Conservation (phyloP, 2,113 vertebrate genomes). For the Odocoileus virginianus region DNA sequence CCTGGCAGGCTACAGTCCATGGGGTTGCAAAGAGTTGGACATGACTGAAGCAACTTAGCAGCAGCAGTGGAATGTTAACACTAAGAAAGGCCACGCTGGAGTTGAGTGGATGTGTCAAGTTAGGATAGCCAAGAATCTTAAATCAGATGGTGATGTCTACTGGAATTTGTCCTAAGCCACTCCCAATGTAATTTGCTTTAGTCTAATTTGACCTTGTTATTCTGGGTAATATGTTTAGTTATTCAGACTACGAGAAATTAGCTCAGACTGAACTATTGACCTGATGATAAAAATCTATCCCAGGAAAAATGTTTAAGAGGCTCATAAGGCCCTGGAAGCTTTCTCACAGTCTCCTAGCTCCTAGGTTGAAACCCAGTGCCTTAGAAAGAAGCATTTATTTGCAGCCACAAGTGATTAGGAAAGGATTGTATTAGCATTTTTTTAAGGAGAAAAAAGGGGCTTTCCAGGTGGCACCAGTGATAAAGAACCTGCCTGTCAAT, state of each 20-base stretch:
- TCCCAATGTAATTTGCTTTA: not conserved
- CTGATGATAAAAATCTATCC: not conserved
- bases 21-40: not conserved
- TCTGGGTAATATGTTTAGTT: not conserved
- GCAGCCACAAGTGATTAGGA: not conserved
- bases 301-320: not conserved
- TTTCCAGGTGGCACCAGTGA: not conserved
- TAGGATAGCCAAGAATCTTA: not conserved
- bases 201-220: not conserved
- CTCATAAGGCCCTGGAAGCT: not conserved
- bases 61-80: not conserved
- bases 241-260: slow-evolving; percentile 8
- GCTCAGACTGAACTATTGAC: not conserved
- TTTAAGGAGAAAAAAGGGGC: not conserved
- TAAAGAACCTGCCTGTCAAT: not conserved
- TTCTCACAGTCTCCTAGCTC: not conserved
- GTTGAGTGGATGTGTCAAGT: not conserved
- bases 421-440: not conserved
- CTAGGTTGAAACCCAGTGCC: not conserved
- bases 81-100: not conserved
- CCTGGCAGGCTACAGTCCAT: not conserved
- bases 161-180: not conserved
- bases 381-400: not conserved
- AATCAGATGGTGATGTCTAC: not conserved
- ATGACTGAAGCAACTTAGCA: not conserved